A percentile compares a stretch with the other conserved stretches of the same genome.
Evolutionary conservation across 2,797 vertebrate genomes (phyloP).

Genomic region (Lindbergichthys nudifrons): DNA sequence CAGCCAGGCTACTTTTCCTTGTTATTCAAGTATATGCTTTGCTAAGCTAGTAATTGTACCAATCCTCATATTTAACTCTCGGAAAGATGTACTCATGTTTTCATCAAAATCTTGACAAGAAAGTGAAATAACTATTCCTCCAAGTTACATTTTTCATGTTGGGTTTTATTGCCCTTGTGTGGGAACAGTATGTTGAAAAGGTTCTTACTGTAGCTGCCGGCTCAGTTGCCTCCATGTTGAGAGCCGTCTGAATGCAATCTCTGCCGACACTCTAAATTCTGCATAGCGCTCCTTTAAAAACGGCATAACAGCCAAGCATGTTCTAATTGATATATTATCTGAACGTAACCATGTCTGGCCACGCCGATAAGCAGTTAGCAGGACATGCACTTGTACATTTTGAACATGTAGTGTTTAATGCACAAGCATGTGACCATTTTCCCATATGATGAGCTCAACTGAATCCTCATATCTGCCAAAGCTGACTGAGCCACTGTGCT

Average conservation of each 20-base stretch:
- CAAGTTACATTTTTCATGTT: background rate
- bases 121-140: slow-evolving; percentile 9
- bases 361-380: slow-evolving; percentile 28
- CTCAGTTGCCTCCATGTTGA: too few species aligned
- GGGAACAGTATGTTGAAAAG: background rate
- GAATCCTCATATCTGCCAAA: slow-evolving; percentile 47
- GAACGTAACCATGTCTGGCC: slow-evolving; percentile 3
- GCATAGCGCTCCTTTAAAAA: background rate
- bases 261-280: too few species aligned
- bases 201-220: too few species aligned
- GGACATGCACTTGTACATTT: slow-evolving; percentile 15
- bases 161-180: background rate
- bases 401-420: slow-evolving; percentile 36
- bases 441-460: slow-evolving; percentile 41
- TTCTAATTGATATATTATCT: background rate
- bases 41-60: background rate
- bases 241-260: too few species aligned
- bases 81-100: slow-evolving; percentile 8
- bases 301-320: background rate
- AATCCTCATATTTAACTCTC: slow-evolving; percentile 14
- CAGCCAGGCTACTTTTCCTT: background rate
- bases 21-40: slow-evolving; percentile 7
- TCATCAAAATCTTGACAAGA: slow-evolving; percentile 20
- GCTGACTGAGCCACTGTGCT: slow-evolving; percentile 48
- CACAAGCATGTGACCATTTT: slow-evolving; percentile 38